Evolutionary conservation across 2,113 vertebrate species (phyloP), one percentile per base, ranked within the genome.

Genomic region (Meriones unguiculatus): DNA sequence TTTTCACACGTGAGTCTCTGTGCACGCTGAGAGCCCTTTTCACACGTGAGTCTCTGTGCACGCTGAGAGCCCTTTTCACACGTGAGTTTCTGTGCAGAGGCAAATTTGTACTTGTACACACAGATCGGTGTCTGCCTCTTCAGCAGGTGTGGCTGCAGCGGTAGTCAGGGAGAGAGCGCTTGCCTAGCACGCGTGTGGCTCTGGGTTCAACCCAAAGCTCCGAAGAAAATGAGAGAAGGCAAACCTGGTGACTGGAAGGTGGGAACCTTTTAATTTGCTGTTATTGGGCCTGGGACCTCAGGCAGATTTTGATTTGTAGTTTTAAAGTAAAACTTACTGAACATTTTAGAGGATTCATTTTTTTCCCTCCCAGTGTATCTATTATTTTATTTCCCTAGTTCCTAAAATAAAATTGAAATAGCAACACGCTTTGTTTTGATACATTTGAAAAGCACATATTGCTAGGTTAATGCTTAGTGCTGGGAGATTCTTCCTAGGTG

Each of bases 41-140:
- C n/a, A n/a, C n/a, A n/a, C n/a, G n/a, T n/a, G n/a, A n/a, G n/a
- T n/a, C n/a, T n/a, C n/a, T n/a, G n/a, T n/a, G n/a, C n/a, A n/a
- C n/a, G n/a, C n/a, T n/a, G n/a, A n/a, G n/a, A n/a, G n/a, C n/a
- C n/a, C n/a, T n/a, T n/a, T n/a, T n/a, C n/a, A n/a, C n/a, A 87
- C 95, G 5, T 70, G 95, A 85, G 64, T 89, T 96, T 93, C 86
- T 92, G 91, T 94, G 65, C 89, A 85, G 91, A 89, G 15, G 89
- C 96, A 97, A 95, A 93, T 95, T 93, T 90, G 30, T 96, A 95
- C 97, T 93, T 95, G 46, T 96, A 50, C 70, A 85, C 94, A 94
- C 59, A 90, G 92, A 95, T 97, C 96, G 97, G 98, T 96, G 87
- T 65, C 69, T 93, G 80, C 13, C 41, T 91, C 52, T 90, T 93